These are phyloP conservation scores for Ptychobarbus kaznakovi DNA, from an alignment of 2,797 vertebrate genomes.

Conservation along the genomic window DNA sequence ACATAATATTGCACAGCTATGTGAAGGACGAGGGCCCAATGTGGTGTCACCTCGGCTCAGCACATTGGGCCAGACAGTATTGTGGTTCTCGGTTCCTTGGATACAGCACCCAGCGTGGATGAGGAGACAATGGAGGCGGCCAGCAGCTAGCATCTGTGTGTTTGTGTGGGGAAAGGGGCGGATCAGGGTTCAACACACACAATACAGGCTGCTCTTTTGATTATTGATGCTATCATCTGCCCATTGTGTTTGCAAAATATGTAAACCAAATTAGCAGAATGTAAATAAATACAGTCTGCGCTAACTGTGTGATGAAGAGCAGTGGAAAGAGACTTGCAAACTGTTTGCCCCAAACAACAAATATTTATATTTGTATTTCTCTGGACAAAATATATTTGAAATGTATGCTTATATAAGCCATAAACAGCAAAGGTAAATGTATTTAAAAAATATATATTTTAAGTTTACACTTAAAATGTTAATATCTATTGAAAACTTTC, in stretches of 20 bases:
- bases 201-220: constrained; percentile 43
- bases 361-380: background rate
- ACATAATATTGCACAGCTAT: constrained; percentile 46
- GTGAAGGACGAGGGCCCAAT: constrained; percentile 58
- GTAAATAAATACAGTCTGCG: constrained; percentile 56
- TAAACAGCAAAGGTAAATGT: background rate
- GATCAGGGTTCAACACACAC: constrained; percentile 32
- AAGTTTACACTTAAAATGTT: background rate
- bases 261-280: constrained; percentile 57
- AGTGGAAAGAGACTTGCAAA: background rate
- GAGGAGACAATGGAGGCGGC: constrained; percentile 18
- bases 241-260: constrained; percentile 47
- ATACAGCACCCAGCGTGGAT: background rate
- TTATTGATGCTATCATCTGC: constrained; percentile 55
- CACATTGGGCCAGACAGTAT: constrained; percentile 42
- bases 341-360: background rate
- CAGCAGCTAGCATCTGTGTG: background rate
- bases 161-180: constrained; percentile 12
- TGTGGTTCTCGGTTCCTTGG: constrained; percentile 8
- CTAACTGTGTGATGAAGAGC: constrained; percentile 23
- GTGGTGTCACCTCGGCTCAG: constrained; percentile 29
- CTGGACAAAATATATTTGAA: background rate
- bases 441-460: background rate
- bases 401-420: background rate
- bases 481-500: background rate